Base-by-base conservation (phyloP, 2,113 vertebrate genomes). In the Tautogolabrus adspersus region DNA sequence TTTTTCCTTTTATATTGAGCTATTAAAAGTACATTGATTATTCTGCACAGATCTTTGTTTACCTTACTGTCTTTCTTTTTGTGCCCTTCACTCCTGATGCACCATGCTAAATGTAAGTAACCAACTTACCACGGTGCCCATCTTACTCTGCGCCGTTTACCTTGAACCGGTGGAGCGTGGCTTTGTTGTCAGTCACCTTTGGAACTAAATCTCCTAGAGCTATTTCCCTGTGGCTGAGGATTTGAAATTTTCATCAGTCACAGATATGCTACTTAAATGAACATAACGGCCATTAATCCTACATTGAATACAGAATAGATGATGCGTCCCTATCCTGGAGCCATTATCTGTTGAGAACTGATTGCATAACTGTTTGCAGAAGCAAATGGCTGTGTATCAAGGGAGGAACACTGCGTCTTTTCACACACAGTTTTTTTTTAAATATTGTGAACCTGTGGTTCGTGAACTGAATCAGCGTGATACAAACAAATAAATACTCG, bases 151-250 rank as follows among this genome's bases (percentile, higher is more conserved):
- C 1, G 8, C 40, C 77, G 15, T 72, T 82, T 84, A 51, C 68
- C 51, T 71, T 49, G 49, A 86, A 40, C 69, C 26, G 40, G 3
- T 61, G 81, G 47, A 82, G 64, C 46, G 34, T 79, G 38, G 34
- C 70, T 56, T 78, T 44, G 81, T 67, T 70, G 72, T 75, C 76
- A 82, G 57, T 78, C 77, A 88, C 85, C 83, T 87, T 77, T 76
- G 58, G 82, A 79, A 75, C 47, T 61, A 52, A 77, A 77, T 66
- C 73, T 84, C 54, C 55, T 21, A 21, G 63, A 72, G 44, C 62
- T 79, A n/a, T 72, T 84, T 80, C 72, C 61, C 63, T 23, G 52
- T 19, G 47, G 16, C 46, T 11, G 30, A 68, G 52, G 57, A 26
- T 75, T 54, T 72, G 16, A 79, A 63, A 71, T 81, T 74, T 52